Evolutionary conservation across 2,888 invertebrate genomes (phyloP).

Genomic region (Cerastoderma edule): DNA sequence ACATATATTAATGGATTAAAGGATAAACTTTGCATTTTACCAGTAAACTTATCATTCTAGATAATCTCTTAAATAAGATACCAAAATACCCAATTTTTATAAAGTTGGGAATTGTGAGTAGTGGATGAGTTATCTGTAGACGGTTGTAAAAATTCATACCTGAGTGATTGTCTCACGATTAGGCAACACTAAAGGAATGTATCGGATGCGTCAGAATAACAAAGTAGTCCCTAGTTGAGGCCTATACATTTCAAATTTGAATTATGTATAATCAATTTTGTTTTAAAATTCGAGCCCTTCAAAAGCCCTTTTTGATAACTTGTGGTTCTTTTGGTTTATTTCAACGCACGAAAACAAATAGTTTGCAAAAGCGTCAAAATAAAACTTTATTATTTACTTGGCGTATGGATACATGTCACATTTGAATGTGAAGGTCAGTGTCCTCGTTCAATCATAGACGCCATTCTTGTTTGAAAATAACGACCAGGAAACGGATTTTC

Average conservation of each 20-base stretch:
- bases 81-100: no score
- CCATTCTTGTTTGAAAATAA: constrained; percentile 19
- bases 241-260: background rate
- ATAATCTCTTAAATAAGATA: no score
- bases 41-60: no score
- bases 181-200: background rate
- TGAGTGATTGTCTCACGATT: constrained; percentile 12
- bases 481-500: no score
- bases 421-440: constrained; percentile 41
- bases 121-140: background rate
- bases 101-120: no score
- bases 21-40: no score
- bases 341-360: background rate
- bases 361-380: background rate
- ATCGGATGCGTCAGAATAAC: constrained; percentile 2
- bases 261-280: background rate
- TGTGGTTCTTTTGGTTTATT: background rate
- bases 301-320: background rate
- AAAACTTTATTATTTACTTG: constrained; percentile 20
- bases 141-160: constrained; percentile 4
- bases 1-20: no score
- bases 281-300: background rate
- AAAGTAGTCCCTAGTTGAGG: background rate
- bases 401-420: constrained; percentile 41
- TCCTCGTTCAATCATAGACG: constrained; percentile 14